A percentile compares a stretch with the other conserved stretches of the same genome.
Evolutionary conservation across 2,888 invertebrate genomes (phyloP).

Genomic region (Aporophyla nigra): DNA sequence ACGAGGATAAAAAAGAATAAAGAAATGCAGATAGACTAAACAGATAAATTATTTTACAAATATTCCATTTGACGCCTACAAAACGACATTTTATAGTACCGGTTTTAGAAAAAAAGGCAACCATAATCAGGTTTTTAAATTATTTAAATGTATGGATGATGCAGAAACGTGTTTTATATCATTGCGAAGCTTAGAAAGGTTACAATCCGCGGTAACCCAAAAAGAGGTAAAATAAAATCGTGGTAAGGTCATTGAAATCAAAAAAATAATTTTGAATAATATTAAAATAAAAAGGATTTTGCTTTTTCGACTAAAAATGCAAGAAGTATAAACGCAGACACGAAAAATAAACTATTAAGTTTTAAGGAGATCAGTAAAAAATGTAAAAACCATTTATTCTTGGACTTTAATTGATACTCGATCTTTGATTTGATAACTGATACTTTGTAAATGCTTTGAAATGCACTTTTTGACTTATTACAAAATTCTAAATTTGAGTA

Average conservation of each 20-base stretch:
- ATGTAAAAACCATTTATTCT: background rate
- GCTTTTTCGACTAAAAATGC: background rate
- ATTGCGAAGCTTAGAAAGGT: slow-evolving; percentile 31
- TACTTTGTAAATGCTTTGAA: too few relatives aligned
- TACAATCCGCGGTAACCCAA: background rate
- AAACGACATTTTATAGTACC: slow-evolving; percentile 1
- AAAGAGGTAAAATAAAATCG: background rate
- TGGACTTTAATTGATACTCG: too few relatives aligned
- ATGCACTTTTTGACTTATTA: background rate
- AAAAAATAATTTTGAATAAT: background rate
- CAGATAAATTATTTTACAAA: background rate
- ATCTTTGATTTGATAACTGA: too few relatives aligned
- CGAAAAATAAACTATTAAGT: too few relatives aligned
- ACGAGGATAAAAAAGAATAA: background rate
- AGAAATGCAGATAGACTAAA: slow-evolving; percentile 7
- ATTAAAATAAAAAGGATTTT: background rate
- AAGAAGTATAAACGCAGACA: background rate
- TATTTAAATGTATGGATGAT: slow-evolving; percentile 7
- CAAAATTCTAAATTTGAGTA: too few relatives aligned
- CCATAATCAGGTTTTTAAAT: slow-evolving; percentile 17
- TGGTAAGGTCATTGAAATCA: background rate
- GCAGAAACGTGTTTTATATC: slow-evolving; percentile 32
- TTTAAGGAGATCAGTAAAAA: too few relatives aligned
- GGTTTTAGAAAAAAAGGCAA: slow-evolving; percentile 13
- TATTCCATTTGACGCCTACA: background rate